Evolutionary conservation across 2,113 vertebrate species (phyloP), one percentile per base, ranked within the genome.

Genomic region (Mastomys natalensis): DNA sequence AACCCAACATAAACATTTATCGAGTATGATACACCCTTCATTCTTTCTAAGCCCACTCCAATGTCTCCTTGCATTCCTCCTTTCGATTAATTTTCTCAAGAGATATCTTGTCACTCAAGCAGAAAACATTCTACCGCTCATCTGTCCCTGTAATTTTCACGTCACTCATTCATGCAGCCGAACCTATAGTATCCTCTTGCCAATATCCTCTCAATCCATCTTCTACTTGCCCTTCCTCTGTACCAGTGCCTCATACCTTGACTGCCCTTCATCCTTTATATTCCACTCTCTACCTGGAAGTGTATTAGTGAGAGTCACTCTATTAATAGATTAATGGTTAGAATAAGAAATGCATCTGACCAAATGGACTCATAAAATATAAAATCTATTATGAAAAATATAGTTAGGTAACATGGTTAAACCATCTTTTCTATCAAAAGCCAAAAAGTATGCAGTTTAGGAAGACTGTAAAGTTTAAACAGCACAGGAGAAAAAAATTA

Each of bases 381-480:
- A 86, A 76, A 53, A 17, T 74, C 7, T 15, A 90, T 17, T 60
- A 76, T 3, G 90, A 87, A 66, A 29, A 21, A 24, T 74, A 62
- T 8, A 78, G 37, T 24, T 89, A 43, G 60, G 77, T 64, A 92
- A 17, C 31, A 53, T 72, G 55, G 12, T 64, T 72, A 92, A 91
- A 43, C 10, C 66, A 86, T 70, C 37, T 43, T 68, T 82, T 16
- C 4, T 80, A 73, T 55, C 22, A 86, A 34, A 92, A 94, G n/a
- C 40, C 60, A 64, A 85, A 85, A 90, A 68, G 19, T 86, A 5
- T 10, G 24, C 31, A 72, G 9, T 78, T 80, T 80, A 29, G 12
- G 21, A 66, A 95, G 78, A 92, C 40, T 5, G 64, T 37, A 51
- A 51, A 70, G 16, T 88, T 87, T 62, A 85, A 84, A 13, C 89